Evolutionary conservation across 1,140 invertebrate species (phyloP).

Genomic region (Polyergus mexicanus): DNA sequence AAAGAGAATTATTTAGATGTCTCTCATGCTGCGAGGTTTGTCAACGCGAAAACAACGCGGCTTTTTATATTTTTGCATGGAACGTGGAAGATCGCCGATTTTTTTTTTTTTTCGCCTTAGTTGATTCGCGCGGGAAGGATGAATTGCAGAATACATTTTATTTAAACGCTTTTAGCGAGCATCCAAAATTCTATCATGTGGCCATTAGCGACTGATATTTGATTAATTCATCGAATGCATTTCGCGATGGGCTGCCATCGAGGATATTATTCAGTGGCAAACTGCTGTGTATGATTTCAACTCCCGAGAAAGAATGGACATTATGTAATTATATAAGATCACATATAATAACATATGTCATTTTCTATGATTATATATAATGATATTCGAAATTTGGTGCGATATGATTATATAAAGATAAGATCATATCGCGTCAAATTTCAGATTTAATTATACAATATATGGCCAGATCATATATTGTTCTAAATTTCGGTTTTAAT

Average conservation of each 20-base stretch:
- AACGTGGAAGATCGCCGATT: neutral
- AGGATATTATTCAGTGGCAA: slow-evolving; percentile 20
- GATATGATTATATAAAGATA: too few species aligned
- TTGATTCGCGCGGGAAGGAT: neutral
- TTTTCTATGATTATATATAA: too few species aligned
- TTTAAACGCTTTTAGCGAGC: slow-evolving; percentile 35
- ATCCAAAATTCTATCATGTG: neutral
- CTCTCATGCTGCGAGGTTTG: neutral
- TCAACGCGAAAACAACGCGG: neutral
- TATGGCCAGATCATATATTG: too few species aligned
- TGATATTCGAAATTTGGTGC: too few species aligned
- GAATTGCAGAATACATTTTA: neutral
- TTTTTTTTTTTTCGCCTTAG: neutral
- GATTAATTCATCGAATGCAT: slow-evolving; percentile 21
- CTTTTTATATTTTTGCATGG: neutral
- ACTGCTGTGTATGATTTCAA: neutral
- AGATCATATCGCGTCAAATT: too few species aligned
- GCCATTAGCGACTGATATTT: slow-evolving; percentile 48
- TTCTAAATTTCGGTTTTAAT: too few species aligned
- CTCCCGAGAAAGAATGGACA: neutral
- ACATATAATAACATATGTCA: too few species aligned
- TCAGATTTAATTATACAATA: too few species aligned
- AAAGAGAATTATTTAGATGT: slow-evolving; percentile 30
- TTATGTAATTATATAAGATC: too few species aligned
- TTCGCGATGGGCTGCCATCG: neutral